A percentile compares a stretch with the other conserved stretches of the same genome.
Conservation (phyloP, 2,113 vertebrate genomes). For the Pyxicephalus adspersus region DNA sequence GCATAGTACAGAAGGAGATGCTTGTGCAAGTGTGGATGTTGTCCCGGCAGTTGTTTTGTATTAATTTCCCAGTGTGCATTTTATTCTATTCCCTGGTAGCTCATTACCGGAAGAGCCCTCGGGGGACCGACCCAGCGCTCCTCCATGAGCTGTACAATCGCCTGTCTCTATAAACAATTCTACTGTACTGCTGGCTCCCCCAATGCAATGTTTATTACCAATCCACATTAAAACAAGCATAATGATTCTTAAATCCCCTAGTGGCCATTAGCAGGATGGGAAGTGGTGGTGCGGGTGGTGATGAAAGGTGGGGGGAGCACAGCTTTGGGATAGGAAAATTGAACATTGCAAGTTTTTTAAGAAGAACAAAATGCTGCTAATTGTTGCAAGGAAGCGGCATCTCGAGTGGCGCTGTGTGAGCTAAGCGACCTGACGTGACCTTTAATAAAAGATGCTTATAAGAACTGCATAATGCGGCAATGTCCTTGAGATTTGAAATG, state of each 20-base stretch:
- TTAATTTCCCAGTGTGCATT: background rate
- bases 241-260: constrained; percentile 38
- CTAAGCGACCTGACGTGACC: background rate
- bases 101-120: background rate
- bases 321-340: background rate
- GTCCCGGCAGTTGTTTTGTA: background rate
- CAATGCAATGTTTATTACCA: background rate
- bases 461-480: background rate
- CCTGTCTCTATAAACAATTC: background rate
- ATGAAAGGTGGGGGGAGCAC: background rate
- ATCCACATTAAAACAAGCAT: constrained; percentile 33
- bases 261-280: constrained; percentile 2
- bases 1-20: background rate
- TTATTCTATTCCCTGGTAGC: background rate
- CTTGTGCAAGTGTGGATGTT: background rate
- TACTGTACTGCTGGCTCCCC: background rate
- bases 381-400: background rate
- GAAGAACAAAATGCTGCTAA: background rate
- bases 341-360: background rate
- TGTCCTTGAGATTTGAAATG: background rate
- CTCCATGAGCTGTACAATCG: fast-evolving
- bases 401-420: background rate
- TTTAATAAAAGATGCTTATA: constrained; percentile 11
- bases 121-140: fast-evolving
- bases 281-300: background rate